Evolutionary conservation across 1,140 invertebrate genomes (phyloP).

Genomic region (Hycleus cichorii): DNA sequence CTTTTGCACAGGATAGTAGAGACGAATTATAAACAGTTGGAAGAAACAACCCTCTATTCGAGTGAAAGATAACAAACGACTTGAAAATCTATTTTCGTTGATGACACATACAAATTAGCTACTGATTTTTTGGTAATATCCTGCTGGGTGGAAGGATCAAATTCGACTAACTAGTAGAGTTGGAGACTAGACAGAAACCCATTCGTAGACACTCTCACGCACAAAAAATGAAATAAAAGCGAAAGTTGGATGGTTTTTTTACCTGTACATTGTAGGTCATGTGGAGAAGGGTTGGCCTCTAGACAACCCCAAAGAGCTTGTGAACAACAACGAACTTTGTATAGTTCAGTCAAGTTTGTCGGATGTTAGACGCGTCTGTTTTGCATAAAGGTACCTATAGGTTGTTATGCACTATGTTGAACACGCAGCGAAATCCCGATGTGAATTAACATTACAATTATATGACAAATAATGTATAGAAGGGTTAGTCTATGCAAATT

Average conservation of each 20-base stretch:
- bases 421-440: background rate
- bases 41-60: no score
- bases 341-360: background rate
- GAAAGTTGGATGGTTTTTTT: background rate
- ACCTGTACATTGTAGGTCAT: background rate
- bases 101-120: no score
- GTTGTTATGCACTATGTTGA: no score
- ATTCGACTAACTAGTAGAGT: no score
- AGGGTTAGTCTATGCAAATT: conserved; percentile 2
- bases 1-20: background rate
- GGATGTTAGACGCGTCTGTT: conserved; percentile 1
- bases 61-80: no score
- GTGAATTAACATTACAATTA: conserved; percentile 13
- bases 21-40: no score
- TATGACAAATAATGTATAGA: background rate
- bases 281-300: background rate
- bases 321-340: background rate
- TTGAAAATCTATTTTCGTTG: no score
- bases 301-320: background rate
- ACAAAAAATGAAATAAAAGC: no score
- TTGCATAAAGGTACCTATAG: conserved; percentile 10
- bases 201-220: no score
- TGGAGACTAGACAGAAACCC: no score
- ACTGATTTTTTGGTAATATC: no score
- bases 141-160: no score